These are phyloP conservation scores for Morpho helenor DNA, from an alignment of 2,888 invertebrate species.

Conservation along the genomic window DNA sequence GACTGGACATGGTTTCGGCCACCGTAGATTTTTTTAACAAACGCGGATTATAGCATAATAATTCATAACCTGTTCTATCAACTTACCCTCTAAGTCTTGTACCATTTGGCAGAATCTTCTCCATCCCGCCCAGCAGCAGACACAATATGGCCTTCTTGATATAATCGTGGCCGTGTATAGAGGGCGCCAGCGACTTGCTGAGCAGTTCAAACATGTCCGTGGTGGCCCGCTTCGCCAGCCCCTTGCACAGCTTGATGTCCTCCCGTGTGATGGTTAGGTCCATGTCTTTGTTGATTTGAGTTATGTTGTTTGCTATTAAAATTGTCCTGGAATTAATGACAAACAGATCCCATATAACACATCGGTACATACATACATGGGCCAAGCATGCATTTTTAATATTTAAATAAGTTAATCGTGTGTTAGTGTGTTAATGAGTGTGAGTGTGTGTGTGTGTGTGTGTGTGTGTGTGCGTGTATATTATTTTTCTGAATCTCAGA, in stretches of 20 bases:
- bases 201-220: constrained; percentile 93
- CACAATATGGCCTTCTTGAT: constrained; percentile 98
- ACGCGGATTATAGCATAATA: too few relatives aligned
- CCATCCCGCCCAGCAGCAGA: constrained; percentile 95
- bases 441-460: too few relatives aligned
- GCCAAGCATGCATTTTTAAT: too few relatives aligned
- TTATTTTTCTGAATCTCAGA: too few relatives aligned
- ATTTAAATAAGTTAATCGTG: too few relatives aligned
- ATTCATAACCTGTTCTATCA: too few relatives aligned
- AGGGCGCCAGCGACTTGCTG: constrained; percentile 96
- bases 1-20: too few relatives aligned
- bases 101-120: constrained; percentile 95
- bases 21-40: too few relatives aligned
- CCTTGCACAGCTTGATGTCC: constrained; percentile 94
- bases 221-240: constrained; percentile 83
- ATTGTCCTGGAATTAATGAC: constrained; percentile 84
- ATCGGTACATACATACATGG: too few relatives aligned
- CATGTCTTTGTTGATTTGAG: constrained; percentile 93
- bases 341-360: too few relatives aligned
- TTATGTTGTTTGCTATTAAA: constrained; percentile 95
- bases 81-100: constrained; percentile 91
- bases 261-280: constrained; percentile 87
- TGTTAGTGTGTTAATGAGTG: too few relatives aligned
- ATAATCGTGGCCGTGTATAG: constrained; percentile 97
- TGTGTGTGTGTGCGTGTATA: too few relatives aligned